Evolutionary conservation across 2,888 invertebrate species (phyloP), one percentile per base, ranked within the genome.

Genomic region (Steinernema scapterisci): DNA sequence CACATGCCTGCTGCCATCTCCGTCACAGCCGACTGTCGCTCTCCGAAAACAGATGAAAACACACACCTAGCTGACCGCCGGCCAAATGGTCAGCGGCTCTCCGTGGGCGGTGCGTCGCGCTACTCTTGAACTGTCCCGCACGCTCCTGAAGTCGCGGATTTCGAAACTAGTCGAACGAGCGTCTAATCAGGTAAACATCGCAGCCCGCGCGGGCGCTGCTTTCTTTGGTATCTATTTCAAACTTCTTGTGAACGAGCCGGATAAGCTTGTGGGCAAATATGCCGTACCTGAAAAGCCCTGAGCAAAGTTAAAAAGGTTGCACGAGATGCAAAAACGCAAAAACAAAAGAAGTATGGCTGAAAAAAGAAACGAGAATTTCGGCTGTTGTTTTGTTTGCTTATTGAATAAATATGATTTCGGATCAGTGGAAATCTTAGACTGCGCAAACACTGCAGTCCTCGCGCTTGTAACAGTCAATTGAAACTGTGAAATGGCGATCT

Each of bases 211-310:
- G 5, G 38, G 27, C 63, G 63, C 31, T 63, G 63, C 31, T 63
- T 63, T 63, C 63, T 63, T 63, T 27, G 6, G 63, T 63, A 63
- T 63, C 63, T 6, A 7, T 63, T 25, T 25, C 63, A 16, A 31
- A 63, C 63, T 63, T 63, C 63, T 63, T 63, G 63, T 27, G 38
- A 63, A 63, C 63, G 63, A 63, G 63, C 63, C 63, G 63, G 27
- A 27, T 63, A 31, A 63, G 9, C 63, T 25, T 25, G 3, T 2
- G 27, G 31, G 63, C 63, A 63, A 63, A 63, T 38, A 63, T 31
- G 38, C 9, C 13, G 63, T 9, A 6, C 27, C 38, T 27, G 48
- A 16, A 16, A n/a, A 2, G 19, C 5, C 13, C 13, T n/a, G 31
- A 63, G 31, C 7, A 63, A 27, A 31, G 63, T 63, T 54, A 21